These are phyloP conservation scores for Balearica regulorum DNA, from an alignment of 2,797 vertebrate species.

Conservation along the genomic window DNA sequence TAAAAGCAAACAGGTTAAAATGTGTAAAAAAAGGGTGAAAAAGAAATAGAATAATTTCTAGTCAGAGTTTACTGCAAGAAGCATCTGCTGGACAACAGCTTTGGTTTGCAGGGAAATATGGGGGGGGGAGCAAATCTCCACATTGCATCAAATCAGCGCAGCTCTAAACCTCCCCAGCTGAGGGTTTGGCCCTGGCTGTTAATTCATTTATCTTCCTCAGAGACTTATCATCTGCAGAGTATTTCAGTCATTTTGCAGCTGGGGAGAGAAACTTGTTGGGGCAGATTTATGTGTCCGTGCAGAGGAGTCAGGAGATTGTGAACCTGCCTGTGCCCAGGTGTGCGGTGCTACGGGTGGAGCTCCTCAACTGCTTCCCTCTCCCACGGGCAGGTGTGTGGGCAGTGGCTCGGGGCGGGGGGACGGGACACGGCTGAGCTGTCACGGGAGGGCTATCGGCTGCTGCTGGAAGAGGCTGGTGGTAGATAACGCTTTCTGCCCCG, in stretches of 20 bases:
- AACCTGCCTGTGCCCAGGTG: slow-evolving; percentile 19
- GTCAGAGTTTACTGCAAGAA: not conserved
- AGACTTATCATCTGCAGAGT: slow-evolving; percentile 12
- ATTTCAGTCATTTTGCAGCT: slow-evolving; percentile 33
- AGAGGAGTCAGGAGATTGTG: not conserved
- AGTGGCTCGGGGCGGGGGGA: not conserved
- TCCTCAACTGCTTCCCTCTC: not conserved
- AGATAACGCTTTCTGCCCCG: not conserved
- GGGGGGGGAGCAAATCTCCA: not conserved
- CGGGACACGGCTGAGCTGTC: accelerated
- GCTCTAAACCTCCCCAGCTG: not conserved
- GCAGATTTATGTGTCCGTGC: slow-evolving; percentile 29
- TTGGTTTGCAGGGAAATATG: not conserved
- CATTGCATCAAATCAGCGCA: not conserved
- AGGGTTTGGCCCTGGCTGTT: slow-evolving; percentile 14
- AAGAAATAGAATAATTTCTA: not conserved
- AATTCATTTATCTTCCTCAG: slow-evolving; percentile 22
- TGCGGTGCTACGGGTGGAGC: not conserved
- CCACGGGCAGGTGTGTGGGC: not conserved
- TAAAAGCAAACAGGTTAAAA: not conserved
- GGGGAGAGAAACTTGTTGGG: slow-evolving; percentile 18
- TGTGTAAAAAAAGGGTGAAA: not conserved
- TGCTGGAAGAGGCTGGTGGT: not conserved
- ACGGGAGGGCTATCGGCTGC: not conserved
- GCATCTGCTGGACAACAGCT: not conserved